Percentiles rank a stretch among this genome's conserved stretches.
Evolutionary conservation across 1,140 invertebrate genomes (phyloP).

Genomic region (Meloidogyne hapla): DNA sequence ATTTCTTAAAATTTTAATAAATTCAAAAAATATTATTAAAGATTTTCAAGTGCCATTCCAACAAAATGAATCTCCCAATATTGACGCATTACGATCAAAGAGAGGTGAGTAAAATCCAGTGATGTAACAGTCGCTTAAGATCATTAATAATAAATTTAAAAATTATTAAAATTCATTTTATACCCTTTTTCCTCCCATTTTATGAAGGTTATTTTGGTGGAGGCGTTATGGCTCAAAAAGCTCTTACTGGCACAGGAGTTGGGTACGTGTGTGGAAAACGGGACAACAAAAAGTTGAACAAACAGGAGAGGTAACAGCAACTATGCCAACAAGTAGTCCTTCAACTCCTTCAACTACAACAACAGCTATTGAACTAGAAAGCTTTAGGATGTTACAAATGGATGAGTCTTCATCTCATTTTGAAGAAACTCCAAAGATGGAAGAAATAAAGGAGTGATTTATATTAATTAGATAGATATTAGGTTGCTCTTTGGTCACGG

Average conservation of each 20-base stretch:
- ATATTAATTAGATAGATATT: background rate
- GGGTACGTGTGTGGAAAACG: background rate
- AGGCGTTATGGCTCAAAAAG: background rate
- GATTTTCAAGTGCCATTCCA: background rate
- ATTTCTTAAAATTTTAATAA: no score
- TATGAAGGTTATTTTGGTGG: constrained; percentile 5
- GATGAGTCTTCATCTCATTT: background rate
- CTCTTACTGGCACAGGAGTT: background rate
- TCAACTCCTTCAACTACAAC: background rate
- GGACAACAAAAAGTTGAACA: background rate
- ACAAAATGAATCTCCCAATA: background rate
- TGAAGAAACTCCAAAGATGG: background rate
- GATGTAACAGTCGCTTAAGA: no score
- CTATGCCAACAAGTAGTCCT: background rate
- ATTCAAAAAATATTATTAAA: background rate
- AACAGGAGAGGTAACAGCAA: background rate
- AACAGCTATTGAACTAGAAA: background rate
- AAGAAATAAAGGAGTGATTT: background rate
- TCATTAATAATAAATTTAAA: no score
- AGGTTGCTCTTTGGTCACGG: no score
- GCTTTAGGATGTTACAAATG: background rate
- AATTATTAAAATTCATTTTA: background rate
- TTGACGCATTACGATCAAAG: background rate
- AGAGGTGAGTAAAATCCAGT: background rate
- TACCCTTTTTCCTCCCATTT: background rate